Evolutionary conservation across 2,113 vertebrate genomes (phyloP).

Genomic region (Pomatostomus ruficeps): DNA sequence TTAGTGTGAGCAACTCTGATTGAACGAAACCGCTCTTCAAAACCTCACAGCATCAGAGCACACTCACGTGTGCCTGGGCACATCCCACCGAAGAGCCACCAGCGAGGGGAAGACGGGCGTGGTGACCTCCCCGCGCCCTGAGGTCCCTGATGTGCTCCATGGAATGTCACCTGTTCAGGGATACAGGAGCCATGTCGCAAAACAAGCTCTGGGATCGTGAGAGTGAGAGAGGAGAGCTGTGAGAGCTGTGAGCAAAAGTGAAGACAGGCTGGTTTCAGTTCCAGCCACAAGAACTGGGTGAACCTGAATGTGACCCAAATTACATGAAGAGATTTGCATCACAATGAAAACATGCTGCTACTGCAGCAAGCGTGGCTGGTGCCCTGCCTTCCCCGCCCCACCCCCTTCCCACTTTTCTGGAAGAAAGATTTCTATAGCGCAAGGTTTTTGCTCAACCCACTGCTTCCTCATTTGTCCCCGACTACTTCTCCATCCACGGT

Average conservation of each 20-base stretch:
- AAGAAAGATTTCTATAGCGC: not conserved
- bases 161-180: not conserved
- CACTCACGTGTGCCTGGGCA: not conserved
- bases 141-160: not conserved
- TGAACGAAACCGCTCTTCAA: not conserved
- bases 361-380: not conserved
- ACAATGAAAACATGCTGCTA: constrained; percentile 9
- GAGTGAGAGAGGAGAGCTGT: not conserved
- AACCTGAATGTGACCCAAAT: constrained; percentile 49
- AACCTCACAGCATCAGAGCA: not conserved
- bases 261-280: constrained; percentile 51
- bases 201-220: not conserved
- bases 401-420: not conserved
- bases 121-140: too few species aligned
- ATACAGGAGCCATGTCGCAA: fast-evolving
- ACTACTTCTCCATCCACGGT: not conserved
- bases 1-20: not conserved
- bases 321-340: constrained; percentile 33
- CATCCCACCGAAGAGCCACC: not conserved
- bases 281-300: constrained; percentile 24
- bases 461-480: not conserved
- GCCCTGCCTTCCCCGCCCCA: not conserved
- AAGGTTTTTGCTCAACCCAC: not conserved
- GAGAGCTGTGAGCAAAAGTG: constrained; percentile 9
- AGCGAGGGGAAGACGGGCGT: not conserved